Percentiles rank a stretch among this genome's conserved stretches.
Evolutionary conservation across 2,888 invertebrate genomes (phyloP).

Genomic region (Hofmannophila pseudospretella): DNA sequence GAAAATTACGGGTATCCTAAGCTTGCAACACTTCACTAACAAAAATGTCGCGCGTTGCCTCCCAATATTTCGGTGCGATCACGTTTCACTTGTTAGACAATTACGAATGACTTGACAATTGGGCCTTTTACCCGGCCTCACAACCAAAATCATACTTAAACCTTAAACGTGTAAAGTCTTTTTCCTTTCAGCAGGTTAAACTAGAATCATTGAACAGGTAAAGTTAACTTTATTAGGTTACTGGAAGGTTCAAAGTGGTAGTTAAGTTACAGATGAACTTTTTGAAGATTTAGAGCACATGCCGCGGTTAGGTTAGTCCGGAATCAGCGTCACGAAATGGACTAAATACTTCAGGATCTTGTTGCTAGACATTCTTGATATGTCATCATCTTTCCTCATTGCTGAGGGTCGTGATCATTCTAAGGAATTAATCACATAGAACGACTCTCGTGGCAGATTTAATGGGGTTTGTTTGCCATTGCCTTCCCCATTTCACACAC

Average conservation of each 20-base stretch:
- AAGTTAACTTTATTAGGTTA: not conserved
- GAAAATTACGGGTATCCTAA: too few relatives aligned
- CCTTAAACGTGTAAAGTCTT: not conserved
- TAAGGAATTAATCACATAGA: too few relatives aligned
- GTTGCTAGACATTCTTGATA: conserved; percentile 1
- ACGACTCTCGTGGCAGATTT: too few relatives aligned
- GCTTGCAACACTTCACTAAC: not conserved
- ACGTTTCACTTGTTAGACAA: conserved; percentile 25
- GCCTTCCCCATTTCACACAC: too few relatives aligned
- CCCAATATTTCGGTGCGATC: conserved; percentile 21
- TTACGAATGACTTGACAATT: conserved; percentile 16
- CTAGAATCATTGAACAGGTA: not conserved
- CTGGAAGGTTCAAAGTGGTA: conserved; percentile 6
- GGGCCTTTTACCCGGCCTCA: conserved; percentile 12
- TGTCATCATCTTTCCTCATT: conserved; percentile 3
- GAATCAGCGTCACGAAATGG: conserved; percentile 22
- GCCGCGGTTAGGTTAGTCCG: conserved; percentile 25
- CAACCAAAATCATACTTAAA: conserved; percentile 18
- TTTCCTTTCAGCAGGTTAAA: not conserved
- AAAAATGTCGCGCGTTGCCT: conserved; percentile 20
- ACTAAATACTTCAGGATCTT: not conserved
- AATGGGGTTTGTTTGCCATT: too few relatives aligned
- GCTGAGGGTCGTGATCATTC: too few relatives aligned
- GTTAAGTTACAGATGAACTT: conserved; percentile 15
- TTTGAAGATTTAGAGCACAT: conserved; percentile 37